These are phyloP conservation scores for Lacerta viridis DNA, from an alignment of 2,797 vertebrate species.

Conservation along the genomic window DNA sequence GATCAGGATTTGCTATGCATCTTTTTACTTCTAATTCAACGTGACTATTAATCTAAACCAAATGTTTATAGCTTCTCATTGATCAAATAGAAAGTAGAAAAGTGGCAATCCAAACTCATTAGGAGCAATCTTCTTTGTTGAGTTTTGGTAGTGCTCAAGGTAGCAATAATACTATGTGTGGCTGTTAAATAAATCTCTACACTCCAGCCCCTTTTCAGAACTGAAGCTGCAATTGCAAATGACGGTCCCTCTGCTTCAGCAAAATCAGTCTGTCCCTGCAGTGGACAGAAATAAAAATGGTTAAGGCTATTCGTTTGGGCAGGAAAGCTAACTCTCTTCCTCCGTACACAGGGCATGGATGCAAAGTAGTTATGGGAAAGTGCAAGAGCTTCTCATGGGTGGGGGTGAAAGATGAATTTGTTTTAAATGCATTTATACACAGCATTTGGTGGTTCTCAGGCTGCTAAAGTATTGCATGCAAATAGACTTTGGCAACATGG, in stretches of 20 bases:
- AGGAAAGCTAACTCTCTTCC: not conserved
- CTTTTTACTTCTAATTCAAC: slow-evolving; percentile 59
- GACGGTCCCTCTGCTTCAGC: not conserved
- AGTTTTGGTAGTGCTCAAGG: slow-evolving; percentile 16
- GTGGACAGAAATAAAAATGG: not conserved
- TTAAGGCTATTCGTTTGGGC: not conserved
- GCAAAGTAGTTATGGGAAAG: not conserved
- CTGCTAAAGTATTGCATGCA: too few species aligned
- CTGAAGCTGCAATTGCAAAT: slow-evolving; percentile 16
- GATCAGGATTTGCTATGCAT: slow-evolving; percentile 55
- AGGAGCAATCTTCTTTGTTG: not conserved
- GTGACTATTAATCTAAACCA: slow-evolving; percentile 30
- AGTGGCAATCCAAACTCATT: slow-evolving; percentile 20
- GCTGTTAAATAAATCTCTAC: slow-evolving; percentile 41
- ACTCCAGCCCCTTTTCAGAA: slow-evolving; percentile 21
- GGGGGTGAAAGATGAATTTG: too few species aligned
- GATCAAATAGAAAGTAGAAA: slow-evolving; percentile 39
- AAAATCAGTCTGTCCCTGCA: not conserved
- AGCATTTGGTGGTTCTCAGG: too few species aligned
- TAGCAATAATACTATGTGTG: slow-evolving; percentile 25
- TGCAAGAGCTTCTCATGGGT: not conserved
- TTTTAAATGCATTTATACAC: too few species aligned
- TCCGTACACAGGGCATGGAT: not conserved
- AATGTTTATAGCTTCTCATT: slow-evolving; percentile 29
- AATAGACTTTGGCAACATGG: too few species aligned